Conservation (phyloP, 2,113 vertebrate genomes). For the Malurus melanocephalus region DNA sequence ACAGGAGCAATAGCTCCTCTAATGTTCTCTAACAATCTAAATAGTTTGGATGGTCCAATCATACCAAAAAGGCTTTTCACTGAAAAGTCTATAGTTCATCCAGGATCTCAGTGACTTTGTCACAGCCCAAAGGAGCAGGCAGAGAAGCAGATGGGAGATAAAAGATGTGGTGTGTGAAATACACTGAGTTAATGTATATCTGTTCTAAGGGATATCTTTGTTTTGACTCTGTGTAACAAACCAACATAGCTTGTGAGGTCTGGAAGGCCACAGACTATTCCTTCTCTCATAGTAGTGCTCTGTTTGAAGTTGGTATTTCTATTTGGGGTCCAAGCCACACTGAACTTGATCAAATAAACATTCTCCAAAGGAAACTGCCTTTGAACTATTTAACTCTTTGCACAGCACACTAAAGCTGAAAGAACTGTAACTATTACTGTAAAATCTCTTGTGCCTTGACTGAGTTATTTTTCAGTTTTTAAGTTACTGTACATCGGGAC, state of each 20-base stretch:
- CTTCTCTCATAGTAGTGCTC: constrained; percentile 30
- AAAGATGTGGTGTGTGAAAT: not conserved
- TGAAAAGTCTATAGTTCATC: not conserved
- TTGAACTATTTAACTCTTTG: constrained; percentile 48
- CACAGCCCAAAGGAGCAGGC: not conserved
- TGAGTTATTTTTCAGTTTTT: not conserved
- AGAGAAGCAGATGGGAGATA: not conserved
- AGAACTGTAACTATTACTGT: not conserved
- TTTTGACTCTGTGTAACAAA: constrained; percentile 31
- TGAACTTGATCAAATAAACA: constrained; percentile 52
- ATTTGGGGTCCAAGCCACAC: constrained; percentile 40
- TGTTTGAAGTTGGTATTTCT: constrained; percentile 48
- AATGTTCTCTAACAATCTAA: not conserved
- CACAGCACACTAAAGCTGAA: not conserved
- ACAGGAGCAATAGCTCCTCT: not conserved
- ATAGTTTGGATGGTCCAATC: not conserved
- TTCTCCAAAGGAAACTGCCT: constrained; percentile 18
- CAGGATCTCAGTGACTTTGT: not conserved
- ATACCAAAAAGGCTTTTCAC: not conserved
- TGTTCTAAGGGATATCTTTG: constrained; percentile 19
- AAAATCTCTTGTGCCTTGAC: not conserved
- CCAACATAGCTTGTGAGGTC: constrained; percentile 27
- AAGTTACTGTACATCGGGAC: not conserved
- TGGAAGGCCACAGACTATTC: constrained; percentile 29
- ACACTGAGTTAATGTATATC: constrained; percentile 7